These are phyloP conservation scores for Eulemur rubriventer DNA, from an alignment of 2,797 vertebrate genomes.

Conservation along the genomic window DNA sequence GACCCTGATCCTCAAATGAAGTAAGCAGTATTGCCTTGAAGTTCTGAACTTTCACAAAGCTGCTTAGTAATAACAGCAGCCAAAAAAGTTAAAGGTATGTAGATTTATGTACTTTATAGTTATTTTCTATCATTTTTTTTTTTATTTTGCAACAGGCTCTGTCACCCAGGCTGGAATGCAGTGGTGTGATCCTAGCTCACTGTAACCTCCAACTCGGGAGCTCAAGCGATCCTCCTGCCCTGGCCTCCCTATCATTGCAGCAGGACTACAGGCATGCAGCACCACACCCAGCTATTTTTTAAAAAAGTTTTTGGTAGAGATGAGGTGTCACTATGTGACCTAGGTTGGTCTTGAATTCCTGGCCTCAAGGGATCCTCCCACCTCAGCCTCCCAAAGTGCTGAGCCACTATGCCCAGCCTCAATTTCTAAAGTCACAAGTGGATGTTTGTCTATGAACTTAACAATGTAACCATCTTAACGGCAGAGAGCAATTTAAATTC, in stretches of 20 bases:
- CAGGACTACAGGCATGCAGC: background rate
- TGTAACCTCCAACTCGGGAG: background rate
- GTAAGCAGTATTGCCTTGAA: rapidly evolving
- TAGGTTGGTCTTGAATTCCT: background rate
- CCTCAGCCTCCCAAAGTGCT: background rate
- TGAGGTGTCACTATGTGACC: background rate
- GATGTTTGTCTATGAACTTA: background rate
- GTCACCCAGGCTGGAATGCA: background rate
- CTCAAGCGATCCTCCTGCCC: background rate
- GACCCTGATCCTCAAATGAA: too few species aligned
- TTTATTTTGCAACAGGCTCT: background rate
- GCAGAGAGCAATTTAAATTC: background rate
- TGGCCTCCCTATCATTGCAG: background rate
- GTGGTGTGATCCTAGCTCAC: background rate
- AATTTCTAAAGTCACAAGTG: background rate
- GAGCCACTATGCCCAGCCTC: background rate
- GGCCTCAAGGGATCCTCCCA: background rate
- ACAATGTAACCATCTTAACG: background rate
- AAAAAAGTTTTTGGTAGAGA: background rate
- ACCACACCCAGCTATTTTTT: background rate
- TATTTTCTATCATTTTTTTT: background rate
- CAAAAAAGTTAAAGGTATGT: background rate
- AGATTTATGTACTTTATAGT: background rate
- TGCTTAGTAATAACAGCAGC: background rate
- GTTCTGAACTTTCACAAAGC: background rate